phyloP scores from a whole-genome alignment of 2,797 vertebrate genomes.

The Notolabrus celidotus region DNA sequence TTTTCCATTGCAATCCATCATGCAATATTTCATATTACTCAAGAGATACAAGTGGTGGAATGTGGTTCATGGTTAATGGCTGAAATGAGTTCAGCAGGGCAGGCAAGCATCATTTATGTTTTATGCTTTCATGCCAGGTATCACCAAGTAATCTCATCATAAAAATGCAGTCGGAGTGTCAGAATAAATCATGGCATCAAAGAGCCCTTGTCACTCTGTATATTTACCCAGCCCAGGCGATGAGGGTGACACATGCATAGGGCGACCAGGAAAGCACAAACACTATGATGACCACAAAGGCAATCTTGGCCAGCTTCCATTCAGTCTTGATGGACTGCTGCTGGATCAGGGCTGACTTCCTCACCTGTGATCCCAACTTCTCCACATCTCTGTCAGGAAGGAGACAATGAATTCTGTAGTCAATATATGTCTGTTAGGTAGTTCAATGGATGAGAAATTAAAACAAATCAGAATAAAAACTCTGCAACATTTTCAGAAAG shows the following conservation, averaged over 20 bases:
- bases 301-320: slow-evolving; percentile 94
- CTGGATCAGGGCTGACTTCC: slow-evolving; percentile 83
- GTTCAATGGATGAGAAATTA: neutral
- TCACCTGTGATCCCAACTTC: slow-evolving; percentile 86
- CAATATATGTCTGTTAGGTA: neutral
- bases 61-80: slow-evolving; percentile 21
- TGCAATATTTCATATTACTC: slow-evolving; percentile 9
- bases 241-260: slow-evolving; percentile 92
- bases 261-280: slow-evolving; percentile 93
- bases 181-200: slow-evolving; percentile 7
- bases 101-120: slow-evolving; percentile 15
- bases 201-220: slow-evolving; percentile 20
- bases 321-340: slow-evolving; percentile 89
- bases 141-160: neutral
- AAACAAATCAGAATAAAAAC: neutral
- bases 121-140: slow-evolving; percentile 9
- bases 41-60: slow-evolving; percentile 6
- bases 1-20: slow-evolving; percentile 13
- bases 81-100: slow-evolving; percentile 23
- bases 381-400: slow-evolving; percentile 84
- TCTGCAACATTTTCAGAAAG: neutral
- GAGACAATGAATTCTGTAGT: neutral
- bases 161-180: slow-evolving; percentile 2
- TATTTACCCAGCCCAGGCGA: slow-evolving; percentile 93
- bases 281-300: slow-evolving; percentile 91